A percentile compares a stretch with the other conserved stretches of the same genome.
Conservation (phyloP, 2,113 vertebrate genomes). For the Mirounga angustirostris region DNA sequence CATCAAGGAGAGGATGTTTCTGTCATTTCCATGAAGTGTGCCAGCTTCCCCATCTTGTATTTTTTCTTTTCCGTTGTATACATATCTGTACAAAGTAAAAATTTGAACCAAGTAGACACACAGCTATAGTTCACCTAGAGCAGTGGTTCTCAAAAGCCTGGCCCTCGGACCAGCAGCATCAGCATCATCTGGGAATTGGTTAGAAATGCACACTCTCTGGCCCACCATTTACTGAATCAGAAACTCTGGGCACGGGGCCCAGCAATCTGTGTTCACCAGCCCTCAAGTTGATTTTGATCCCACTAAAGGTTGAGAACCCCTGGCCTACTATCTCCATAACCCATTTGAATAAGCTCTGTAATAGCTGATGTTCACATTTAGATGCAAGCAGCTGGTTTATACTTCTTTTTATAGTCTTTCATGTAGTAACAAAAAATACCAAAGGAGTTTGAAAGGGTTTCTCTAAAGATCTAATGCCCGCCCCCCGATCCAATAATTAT, state of each 20-base stretch:
- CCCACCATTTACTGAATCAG: neutral
- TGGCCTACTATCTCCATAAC: neutral
- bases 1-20: neutral
- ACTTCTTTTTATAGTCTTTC: neutral
- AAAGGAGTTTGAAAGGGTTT: constrained; percentile 6
- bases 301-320: neutral
- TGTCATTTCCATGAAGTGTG: constrained; percentile 52
- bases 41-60: neutral
- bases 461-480: neutral
- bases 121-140: neutral
- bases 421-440: neutral
- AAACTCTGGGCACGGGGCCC: neutral
- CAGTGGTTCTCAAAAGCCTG: neutral
- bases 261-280: neutral
- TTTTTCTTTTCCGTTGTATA: neutral
- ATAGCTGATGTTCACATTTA: neutral
- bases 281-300: neutral
- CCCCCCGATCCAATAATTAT: neutral
- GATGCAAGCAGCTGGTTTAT: neutral
- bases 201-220: neutral
- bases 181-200: neutral
- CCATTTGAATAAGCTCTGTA: neutral
- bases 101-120: neutral
- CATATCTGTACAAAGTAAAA: neutral
- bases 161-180: too few species aligned